These are phyloP conservation scores for Aptenodytes forsteri DNA, from an alignment of 2,113 vertebrate species.

Conservation along the genomic window DNA sequence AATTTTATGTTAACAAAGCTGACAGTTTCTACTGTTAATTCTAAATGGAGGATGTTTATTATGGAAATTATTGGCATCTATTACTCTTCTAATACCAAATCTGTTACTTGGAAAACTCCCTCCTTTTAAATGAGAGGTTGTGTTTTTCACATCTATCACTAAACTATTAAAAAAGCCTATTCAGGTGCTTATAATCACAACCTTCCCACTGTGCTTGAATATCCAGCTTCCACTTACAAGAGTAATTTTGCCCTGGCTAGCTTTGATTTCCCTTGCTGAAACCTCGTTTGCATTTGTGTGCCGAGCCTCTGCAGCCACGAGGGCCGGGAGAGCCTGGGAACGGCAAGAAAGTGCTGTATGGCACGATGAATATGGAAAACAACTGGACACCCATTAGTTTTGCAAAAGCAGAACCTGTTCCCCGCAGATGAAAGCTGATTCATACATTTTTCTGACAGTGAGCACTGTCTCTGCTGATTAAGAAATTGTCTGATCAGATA, in stretches of 20 bases:
- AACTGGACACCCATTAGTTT: background rate
- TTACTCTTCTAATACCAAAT: background rate
- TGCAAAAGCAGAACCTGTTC: constrained; percentile 54
- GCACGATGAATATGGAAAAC: background rate
- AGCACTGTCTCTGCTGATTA: constrained; percentile 46
- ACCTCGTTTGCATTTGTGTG: background rate
- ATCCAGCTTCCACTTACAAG: background rate
- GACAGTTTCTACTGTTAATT: background rate
- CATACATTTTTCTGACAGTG: background rate
- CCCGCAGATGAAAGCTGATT: constrained; percentile 6
- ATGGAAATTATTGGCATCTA: background rate
- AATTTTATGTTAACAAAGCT: background rate
- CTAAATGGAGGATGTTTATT: background rate
- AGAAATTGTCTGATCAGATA: constrained; percentile 49
- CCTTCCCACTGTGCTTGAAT: background rate
- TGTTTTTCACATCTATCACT: background rate
- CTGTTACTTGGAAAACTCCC: background rate
- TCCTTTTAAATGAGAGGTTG: background rate
- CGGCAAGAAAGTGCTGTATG: background rate
- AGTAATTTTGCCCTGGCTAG: background rate
- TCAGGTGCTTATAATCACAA: background rate
- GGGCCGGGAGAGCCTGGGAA: constrained; percentile 3
- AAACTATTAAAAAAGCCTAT: background rate
- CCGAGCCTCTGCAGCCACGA: background rate
- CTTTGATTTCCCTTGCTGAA: constrained; percentile 11